phyloP scores from a whole-genome alignment of 2,113 vertebrate genomes.

The Mastomys coucha region DNA sequence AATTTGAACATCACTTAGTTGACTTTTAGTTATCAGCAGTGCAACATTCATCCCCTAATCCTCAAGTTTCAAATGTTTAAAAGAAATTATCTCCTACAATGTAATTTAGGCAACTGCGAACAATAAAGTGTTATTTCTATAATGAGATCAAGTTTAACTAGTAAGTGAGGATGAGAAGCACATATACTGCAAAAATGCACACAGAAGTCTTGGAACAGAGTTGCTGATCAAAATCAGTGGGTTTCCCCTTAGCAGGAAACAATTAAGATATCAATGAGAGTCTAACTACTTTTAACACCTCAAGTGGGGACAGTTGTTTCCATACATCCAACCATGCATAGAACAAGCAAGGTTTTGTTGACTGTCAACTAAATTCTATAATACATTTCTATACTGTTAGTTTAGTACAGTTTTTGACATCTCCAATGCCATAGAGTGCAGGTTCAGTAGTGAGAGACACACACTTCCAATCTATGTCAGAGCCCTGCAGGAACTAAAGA shows the following conservation, averaged over 20 bases:
- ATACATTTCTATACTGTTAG: neutral
- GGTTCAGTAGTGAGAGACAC: neutral
- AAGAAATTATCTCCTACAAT: slow-evolving; percentile 14
- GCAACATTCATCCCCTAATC: neutral
- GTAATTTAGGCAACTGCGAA: neutral
- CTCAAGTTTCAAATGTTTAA: slow-evolving; percentile 12
- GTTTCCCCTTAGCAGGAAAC: neutral
- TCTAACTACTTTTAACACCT: slow-evolving; percentile 2
- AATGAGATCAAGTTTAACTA: neutral
- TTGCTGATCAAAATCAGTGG: neutral
- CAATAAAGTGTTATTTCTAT: neutral
- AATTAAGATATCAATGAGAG: neutral
- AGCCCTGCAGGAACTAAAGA: neutral
- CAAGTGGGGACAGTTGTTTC: neutral
- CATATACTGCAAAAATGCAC: neutral
- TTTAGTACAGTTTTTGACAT: neutral
- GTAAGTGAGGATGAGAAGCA: neutral
- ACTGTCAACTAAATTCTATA: neutral
- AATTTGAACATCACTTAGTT: slow-evolving; percentile 14
- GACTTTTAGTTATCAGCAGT: neutral
- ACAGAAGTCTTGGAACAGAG: neutral
- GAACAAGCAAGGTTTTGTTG: neutral
- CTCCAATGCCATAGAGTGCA: neutral
- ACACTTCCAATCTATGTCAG: neutral
- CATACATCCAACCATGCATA: neutral